Evolutionary conservation across 2,888 invertebrate genomes (phyloP).

Genomic region (Drosophila mettleri): DNA sequence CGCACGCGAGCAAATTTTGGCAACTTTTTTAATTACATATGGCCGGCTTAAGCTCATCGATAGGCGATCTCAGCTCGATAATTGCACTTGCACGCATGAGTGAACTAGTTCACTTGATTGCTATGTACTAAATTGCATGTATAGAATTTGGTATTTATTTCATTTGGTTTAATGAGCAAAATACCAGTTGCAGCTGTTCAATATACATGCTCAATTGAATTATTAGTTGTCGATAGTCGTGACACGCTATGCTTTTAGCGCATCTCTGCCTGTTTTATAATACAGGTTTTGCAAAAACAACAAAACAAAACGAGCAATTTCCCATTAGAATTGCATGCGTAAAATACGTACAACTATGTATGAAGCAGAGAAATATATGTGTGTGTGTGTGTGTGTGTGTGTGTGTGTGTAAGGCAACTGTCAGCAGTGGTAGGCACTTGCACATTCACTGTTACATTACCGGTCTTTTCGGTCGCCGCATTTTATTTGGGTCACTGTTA

Average conservation of each 20-base stretch:
- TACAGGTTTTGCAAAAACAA: constrained; percentile 64
- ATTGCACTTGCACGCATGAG: constrained; percentile 1
- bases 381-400: constrained; percentile 6
- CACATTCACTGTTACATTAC: constrained; percentile 80
- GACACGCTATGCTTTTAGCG: constrained; percentile 24
- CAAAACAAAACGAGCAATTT: constrained; percentile 44
- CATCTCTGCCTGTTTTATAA: constrained; percentile 35
- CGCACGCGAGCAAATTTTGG: background rate
- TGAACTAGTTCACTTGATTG: constrained; percentile 8
- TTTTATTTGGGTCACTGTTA: constrained; percentile 82
- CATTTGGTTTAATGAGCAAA: background rate
- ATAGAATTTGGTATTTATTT: background rate
- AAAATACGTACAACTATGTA: constrained; percentile 34
- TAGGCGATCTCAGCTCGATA: background rate
- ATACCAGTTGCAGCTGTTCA: background rate
- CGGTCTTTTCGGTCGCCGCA: constrained; percentile 77
- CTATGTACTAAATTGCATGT: constrained; percentile 1
- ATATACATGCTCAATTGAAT: background rate
- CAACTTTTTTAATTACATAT: background rate
- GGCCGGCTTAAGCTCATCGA: background rate
- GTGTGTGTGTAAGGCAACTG: constrained; percentile 42
- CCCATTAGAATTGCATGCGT: constrained; percentile 73
- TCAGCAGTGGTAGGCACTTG: constrained; percentile 52
- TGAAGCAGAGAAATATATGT: constrained; percentile 12
- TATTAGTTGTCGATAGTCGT: constrained; percentile 20